Base-by-base conservation (phyloP, 2,888 invertebrate genomes). In the Palloptera scutellata region DNA sequence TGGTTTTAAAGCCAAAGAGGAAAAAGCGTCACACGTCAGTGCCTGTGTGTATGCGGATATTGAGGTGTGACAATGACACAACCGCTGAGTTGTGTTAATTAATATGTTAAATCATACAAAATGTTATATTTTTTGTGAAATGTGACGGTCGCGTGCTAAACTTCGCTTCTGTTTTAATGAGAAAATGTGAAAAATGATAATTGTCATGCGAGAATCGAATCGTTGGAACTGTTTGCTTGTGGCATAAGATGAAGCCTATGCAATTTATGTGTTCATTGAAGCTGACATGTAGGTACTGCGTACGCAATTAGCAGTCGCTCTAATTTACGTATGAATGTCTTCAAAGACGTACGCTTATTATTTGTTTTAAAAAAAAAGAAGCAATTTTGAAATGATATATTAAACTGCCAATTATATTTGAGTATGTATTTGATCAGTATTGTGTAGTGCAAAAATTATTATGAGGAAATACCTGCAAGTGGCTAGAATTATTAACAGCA, bases 401-500 rank as follows among this genome's bases (percentile, higher is more conserved):
- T n/a, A n/a, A n/a, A n/a, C n/a, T n/a, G 30, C 6, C 30, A 30
- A 30, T 30, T 4, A 30, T 30, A 30, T 30, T 6, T n/a, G n/a
- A n/a, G n/a, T n/a, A 30, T 4, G 30, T 30, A 30, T 30, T 30
- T 30, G 30, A 30, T 6, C 30, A 30, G 6, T 30, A 30, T 30
- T 30, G 30, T 4, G 6, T 30, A 30, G 6, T 4, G 30, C 6
- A 30, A 30, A 30, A 30, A 41, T 19, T 43, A 42, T 57, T 43
- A 42, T 57, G 15, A 57, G 40, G 68, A 70, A 78, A 75, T 77
- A 73, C 71, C 73, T 76, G 72, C 73, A 72, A 76, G 75, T 74
- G 75, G 76, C 74, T 77, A 30, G 6, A 77, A 75, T 78, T 78
- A 78, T 76, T 77, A 77, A 75, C 76, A 72, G 72, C 73, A 73